Conservation (phyloP, 2,113 vertebrate species). For the Lagenorhynchus albirostris region DNA sequence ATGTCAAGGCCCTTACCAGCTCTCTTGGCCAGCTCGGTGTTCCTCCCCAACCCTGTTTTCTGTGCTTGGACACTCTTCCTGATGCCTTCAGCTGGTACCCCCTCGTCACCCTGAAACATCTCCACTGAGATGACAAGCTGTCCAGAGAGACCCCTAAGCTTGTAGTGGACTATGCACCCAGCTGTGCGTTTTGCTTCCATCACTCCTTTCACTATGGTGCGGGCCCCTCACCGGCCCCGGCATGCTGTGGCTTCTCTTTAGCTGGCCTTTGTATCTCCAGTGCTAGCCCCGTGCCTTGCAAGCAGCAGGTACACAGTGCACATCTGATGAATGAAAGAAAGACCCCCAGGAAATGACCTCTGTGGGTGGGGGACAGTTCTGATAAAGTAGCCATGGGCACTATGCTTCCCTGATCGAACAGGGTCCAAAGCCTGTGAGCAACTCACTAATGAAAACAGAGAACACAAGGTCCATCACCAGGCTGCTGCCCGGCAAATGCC, state of each 20-base stretch:
- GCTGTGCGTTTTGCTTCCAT: background rate
- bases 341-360: background rate
- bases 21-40: background rate
- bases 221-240: rapidly evolving
- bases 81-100: background rate
- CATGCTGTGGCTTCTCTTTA: background rate
- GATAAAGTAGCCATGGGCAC: background rate
- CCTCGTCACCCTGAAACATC: background rate
- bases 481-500: background rate
- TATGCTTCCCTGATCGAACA: background rate
- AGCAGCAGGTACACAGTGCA: background rate
- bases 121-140: background rate
- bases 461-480: background rate
- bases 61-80: background rate
- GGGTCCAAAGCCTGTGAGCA: background rate
- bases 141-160: background rate
- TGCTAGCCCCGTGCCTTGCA: background rate
- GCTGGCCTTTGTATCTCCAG: background rate
- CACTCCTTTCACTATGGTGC: background rate
- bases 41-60: background rate
- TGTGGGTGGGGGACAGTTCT: too few relatives aligned
- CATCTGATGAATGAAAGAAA: background rate
- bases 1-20: background rate
- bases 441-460: background rate
- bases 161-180: rapidly evolving